Evolutionary conservation across 2,113 vertebrate species (phyloP), one percentile per base, ranked within the genome.

Genomic region (Rhagologus leucostigma): DNA sequence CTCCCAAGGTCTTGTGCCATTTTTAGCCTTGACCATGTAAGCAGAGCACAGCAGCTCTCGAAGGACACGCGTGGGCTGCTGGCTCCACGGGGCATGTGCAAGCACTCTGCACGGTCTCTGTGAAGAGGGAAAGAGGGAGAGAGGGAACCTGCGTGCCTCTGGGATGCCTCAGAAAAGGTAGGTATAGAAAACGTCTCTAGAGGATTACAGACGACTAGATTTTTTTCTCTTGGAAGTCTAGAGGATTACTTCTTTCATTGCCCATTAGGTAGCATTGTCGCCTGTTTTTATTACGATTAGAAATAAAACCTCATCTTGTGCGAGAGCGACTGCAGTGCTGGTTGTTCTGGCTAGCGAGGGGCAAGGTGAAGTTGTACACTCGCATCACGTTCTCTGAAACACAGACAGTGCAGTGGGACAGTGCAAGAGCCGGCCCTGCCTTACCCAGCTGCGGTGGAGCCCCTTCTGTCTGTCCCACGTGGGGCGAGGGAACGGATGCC

Each of bases 401-500:
- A 3, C 1, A 4, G n/a, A 29, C 9, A 7, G 55, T 73, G 55
- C 64, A 46, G 37, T 21, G 0, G 5, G 33, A n/a, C 1, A 5
- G n/a, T 30, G 56, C 0, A 0, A 60, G 39, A 60, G 14, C 16
- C 80, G 53, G 22, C 22, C 46, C 44, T 71, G 63, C 41, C 32
- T 73, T 41, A 29, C 29, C n/a, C 52, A 32, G 35, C 26, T 6
- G 9, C 32, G n/a, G 21, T 30, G 26, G 22, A 62, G 20, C 22
- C n/a, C 7, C 46, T 69, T 68, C 1, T 0, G 11, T 41, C 53
- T 53, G 32, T 35, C 16, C 20, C 5, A 1, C 3, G 6, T 13
- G 20, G 9, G 20, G 9, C 0, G 0, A 65, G 22, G n/a, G 42
- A 14, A 50, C 7, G 15, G 18, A 41, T 1, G 2, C 30, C 30